Evolutionary conservation across 2,113 vertebrate genomes (phyloP).

Genomic region (Pholis gunnellus): DNA sequence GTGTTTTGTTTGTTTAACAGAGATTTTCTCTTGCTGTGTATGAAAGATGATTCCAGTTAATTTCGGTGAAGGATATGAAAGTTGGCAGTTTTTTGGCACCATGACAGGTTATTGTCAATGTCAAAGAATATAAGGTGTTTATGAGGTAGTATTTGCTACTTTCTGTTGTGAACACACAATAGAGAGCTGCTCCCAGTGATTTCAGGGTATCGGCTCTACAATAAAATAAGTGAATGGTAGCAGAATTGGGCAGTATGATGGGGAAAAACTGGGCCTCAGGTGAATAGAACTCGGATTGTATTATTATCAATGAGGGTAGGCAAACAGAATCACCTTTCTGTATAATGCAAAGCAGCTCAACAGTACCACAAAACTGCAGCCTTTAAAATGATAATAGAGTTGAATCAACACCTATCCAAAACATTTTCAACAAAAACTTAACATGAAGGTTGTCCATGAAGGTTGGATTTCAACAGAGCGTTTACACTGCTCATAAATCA

Average conservation of each 20-base stretch:
- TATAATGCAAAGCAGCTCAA: not conserved
- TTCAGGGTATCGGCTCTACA: not conserved
- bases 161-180: not conserved
- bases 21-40: not conserved
- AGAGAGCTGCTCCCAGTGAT: constrained; percentile 1
- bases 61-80: not conserved
- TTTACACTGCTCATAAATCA: not conserved
- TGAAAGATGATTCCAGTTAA: constrained; percentile 7
- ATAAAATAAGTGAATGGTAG: not conserved
- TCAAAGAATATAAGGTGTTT: constrained; percentile 2
- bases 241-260: not conserved
- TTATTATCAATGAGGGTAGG: not conserved
- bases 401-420: not conserved
- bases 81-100: not conserved
- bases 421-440: no score
- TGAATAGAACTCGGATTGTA: not conserved
- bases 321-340: not conserved
- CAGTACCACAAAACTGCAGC: not conserved
- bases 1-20: not conserved
- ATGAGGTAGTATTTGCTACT: not conserved
- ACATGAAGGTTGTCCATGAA: not conserved
- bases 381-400: no score
- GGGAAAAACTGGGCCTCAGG: not conserved
- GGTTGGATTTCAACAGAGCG: not conserved
- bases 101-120: not conserved